Conservation (phyloP, 2,113 vertebrate genomes). For the Globicephala melas region DNA sequence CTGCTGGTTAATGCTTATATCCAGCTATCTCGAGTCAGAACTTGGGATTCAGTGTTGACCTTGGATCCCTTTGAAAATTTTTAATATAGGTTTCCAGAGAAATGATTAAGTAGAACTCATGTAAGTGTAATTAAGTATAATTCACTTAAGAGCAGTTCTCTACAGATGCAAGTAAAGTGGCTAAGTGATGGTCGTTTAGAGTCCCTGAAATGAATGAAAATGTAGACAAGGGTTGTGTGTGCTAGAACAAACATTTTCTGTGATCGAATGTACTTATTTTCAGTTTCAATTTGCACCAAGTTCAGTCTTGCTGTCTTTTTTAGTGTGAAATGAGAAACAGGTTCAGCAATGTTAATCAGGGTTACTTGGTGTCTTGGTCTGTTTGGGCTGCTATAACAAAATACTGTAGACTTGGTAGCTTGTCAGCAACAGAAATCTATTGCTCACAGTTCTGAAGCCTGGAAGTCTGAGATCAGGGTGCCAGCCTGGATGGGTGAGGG, state of each 20-base stretch:
- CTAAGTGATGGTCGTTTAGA: not conserved
- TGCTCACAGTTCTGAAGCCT: not conserved
- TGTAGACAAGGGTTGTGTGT: not conserved
- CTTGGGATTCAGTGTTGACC: not conserved
- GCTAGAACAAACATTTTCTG: not conserved
- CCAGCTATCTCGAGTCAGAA: not conserved
- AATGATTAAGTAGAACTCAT: not conserved
- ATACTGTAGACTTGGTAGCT: not conserved
- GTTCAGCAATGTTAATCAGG: not conserved
- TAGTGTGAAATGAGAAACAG: not conserved
- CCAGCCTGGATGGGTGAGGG: not conserved
- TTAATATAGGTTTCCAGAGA: conserved; percentile 4
- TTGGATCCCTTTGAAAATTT: conserved; percentile 24
- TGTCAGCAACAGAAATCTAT: not conserved
- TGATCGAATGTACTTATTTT: not conserved
- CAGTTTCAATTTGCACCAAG: not conserved
- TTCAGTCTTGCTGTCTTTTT: not conserved
- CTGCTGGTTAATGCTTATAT: not conserved
- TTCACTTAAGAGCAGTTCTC: conserved; percentile 22
- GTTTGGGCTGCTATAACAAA: not conserved
- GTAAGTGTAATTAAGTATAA: conserved; percentile 39
- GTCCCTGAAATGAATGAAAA: not conserved
- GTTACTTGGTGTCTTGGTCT: not conserved
- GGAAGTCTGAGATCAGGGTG: not conserved
- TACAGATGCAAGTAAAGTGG: conserved; percentile 1